Base-by-base conservation (phyloP, 2,888 invertebrate genomes). In the Heliconius erato region DNA sequence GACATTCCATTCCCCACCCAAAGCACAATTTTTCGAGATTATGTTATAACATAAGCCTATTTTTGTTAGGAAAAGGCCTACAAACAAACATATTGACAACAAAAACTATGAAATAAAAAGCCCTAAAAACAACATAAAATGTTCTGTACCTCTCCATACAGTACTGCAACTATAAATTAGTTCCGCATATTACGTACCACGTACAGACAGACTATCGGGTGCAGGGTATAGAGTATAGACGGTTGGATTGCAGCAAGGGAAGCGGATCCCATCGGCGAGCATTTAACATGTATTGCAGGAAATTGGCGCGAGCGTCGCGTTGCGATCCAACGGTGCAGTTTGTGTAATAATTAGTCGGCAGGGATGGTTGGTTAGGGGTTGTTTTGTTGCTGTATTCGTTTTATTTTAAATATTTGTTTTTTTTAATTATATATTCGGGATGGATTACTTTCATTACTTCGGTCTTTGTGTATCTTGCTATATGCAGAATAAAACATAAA, bases 251-350 rank as follows among this genome's bases (percentile, higher is more conserved):
- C 79, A 76, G 63, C 80, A 67, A 79, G 79, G 74, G 84, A 72
- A 80, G 54, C 80, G 83, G 85, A 80, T 72, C 44, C 88, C 89
- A 92, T 90, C 91, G 91, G 89, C 90, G 87, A 90, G 89, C 85
- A 85, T 87, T 87, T 85, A 85, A 85, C 86, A 85, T 86, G 85
- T 86, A 86, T 86, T 84, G 84, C 85, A 84, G 86, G 87, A 87
- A 87, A 86, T 87, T 87, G 85, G 85, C 85, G 84, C 86, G 81
- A 84, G 82, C 81, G 85, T 81, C 79, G 84, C 85, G 84, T 82
- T 80, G 85, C 86, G 81, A 85, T 85, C 83, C 84, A 82, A 84
- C 79, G 85, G 69, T 84, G 81, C 84, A 83, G 86, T 86, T 85
- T 84, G 85, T 84, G 85, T 84, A 83, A 85, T 87, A 86, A 86